Evolutionary conservation across 2,113 vertebrate genomes (phyloP), one percentile per base, ranked within the genome.

Genomic region (Prolemur simus): DNA sequence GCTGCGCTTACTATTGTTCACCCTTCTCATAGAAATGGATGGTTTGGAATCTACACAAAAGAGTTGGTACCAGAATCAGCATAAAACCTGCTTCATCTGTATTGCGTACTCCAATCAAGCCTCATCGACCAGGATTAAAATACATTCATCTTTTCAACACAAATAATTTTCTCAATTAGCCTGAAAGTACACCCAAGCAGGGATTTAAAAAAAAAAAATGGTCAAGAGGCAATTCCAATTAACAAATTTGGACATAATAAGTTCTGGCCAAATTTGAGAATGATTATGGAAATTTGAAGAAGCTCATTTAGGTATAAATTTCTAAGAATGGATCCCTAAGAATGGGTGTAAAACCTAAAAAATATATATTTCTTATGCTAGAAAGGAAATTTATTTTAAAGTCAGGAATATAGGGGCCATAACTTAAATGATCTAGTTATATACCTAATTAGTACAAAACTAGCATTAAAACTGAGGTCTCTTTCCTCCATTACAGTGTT

Each of bases 111-210:
- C 63, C 76, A 89, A 42, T 63, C 5, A 58, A 90, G 60, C 21
- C 45, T 74, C 68, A 69, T 6, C 0, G 7, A n/a, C 18, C 27
- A 29, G 23, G 7, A 73, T 47, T 73, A 93, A 58, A 93, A 83
- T 66, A 47, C 0, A 49, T 7, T 84, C 27, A 25, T 49, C 45
- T 58, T 83, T 94, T 84, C 52, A 45, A 93, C 90, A 64, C 18
- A 86, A 95, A 92, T 45, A 29, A 60, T 63, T 71, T 85, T 97
- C 14, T 96, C n/a, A 90, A 39, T 68, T 23, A 82, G 20, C 76
- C 60, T 37, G 8, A 88, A 82, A 63, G 8, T 84, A 69, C 8
- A 92, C 3, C 25, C 11, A 73, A 85, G 21, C 8, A 74, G 49
- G 15, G 14, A 21, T 86, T 87, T 54, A 32, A 34, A 58, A 56